Evolutionary conservation across 2,797 vertebrate genomes (phyloP), one percentile per base, ranked within the genome.

Genomic region (Ptychobarbus kaznakovi): DNA sequence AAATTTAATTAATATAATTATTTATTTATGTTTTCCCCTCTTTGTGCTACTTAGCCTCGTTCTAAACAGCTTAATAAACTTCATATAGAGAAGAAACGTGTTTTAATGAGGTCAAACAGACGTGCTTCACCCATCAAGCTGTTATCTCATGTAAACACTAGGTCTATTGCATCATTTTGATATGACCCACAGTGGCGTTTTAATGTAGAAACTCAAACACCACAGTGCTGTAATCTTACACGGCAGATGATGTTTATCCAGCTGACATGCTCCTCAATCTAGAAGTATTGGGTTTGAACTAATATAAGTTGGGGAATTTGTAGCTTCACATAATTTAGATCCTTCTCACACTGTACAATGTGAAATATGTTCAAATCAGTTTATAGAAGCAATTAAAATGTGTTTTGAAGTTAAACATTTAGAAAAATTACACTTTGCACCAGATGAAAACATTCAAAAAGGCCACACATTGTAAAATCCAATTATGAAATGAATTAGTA

Each of bases 11-110:
- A 70, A 91, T 92, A 87, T 90, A 92, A 93, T 90, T 95, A 95
- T 96, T 96, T 95, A 96, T 95, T 94, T 88, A 91, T 88, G 90
- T 91, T 86, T 89, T 89, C 83, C 91, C 83, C 91, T 93, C 90
- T 58, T 63, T 61, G 7, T 20, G 68, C 28, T 61, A 53, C 89
- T 92, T 88, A 91, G 86, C 85, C 82, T 88, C 87, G 83, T 92
- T 92, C 68, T 53, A 42, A 92, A 87, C 88, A 90, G 82, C 89
- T 90, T 87, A 90, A 92, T 92, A 78, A 83, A 69, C 89, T 90
- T 25, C 69, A 86, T 46, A 84, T 84, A 86, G 65, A 85, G 86
- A 72, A 70, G 16, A 78, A n/a, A 83, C 68, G 69, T 77, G 80
- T 40, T 83, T 49, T 65, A 38, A 66, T 51, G 75, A 66, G 56